Percentiles rank a stretch among this genome's conserved stretches.
Conservation (phyloP, 2,888 invertebrate species). For the Mythimna loreyi region DNA sequence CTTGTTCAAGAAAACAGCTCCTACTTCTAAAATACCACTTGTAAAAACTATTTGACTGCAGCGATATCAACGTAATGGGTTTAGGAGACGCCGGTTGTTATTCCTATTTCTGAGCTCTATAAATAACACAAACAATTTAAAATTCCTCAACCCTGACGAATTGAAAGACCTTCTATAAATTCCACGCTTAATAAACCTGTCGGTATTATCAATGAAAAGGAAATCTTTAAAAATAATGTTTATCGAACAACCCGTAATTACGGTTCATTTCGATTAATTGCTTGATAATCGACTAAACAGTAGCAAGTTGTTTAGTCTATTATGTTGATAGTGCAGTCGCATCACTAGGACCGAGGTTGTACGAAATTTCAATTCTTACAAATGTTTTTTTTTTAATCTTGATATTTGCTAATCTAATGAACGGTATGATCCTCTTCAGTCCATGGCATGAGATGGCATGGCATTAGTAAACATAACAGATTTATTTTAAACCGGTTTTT, state of each 20-base stretch:
- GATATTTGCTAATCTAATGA: no score
- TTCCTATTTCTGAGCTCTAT: constrained; percentile 6
- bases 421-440: background rate
- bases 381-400: background rate
- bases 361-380: background rate
- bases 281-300: constrained; percentile 38
- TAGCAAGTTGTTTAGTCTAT: constrained; percentile 43
- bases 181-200: constrained; percentile 13
- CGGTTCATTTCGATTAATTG: constrained; percentile 39
- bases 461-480: constrained; percentile 15
- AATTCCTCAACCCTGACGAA: background rate
- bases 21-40: constrained; percentile 8
- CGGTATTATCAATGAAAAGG: constrained; percentile 22
- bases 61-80: constrained; percentile 10
- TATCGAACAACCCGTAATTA: constrained; percentile 33
- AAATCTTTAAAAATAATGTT: constrained; percentile 28
- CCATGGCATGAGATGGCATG: background rate
- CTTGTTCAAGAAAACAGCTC: constrained; percentile 12
- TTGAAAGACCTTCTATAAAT: constrained; percentile 28
- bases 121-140: constrained; percentile 16
- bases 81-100: constrained; percentile 43
- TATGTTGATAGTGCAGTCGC: constrained; percentile 31
- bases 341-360: constrained; percentile 32
- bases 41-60: background rate
- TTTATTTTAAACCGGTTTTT: constrained; percentile 34